Evolutionary conservation across 2,888 invertebrate species (phyloP).

Genomic region (Nymphalis polychloros): DNA sequence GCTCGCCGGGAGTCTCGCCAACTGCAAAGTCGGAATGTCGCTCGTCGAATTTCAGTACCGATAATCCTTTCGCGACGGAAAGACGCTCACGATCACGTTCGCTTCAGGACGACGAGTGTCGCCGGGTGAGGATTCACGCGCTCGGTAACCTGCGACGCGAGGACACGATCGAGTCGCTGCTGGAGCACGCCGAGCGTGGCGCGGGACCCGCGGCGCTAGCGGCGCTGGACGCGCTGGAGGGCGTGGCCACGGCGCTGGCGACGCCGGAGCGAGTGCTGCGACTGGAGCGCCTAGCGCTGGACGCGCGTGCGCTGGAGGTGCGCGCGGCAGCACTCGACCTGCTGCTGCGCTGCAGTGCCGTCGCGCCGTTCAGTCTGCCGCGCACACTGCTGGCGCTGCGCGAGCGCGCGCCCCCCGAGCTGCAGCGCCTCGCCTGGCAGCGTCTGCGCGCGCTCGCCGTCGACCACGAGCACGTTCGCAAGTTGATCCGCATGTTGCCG

Average conservation of each 20-base stretch:
- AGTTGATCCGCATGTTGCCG: slow-evolving; percentile 42
- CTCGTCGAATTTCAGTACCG: neutral
- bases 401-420: slow-evolving; percentile 47
- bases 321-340: slow-evolving; percentile 59
- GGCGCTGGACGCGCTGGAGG: slow-evolving; percentile 48
- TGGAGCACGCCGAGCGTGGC: slow-evolving; percentile 48
- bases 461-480: slow-evolving; percentile 34
- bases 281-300: slow-evolving; percentile 28
- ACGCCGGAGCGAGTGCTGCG: slow-evolving; percentile 29
- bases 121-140: slow-evolving; percentile 49
- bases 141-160: slow-evolving; percentile 57
- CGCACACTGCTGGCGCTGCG: slow-evolving; percentile 30
- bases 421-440: slow-evolving; percentile 62
- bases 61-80: no score
- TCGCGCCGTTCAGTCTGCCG: slow-evolving; percentile 43
- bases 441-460: slow-evolving; percentile 48
- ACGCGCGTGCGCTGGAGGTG: slow-evolving; percentile 44
- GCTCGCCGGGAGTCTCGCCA: slow-evolving; percentile 29
- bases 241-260: slow-evolving; percentile 32
- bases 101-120: slow-evolving; percentile 48
- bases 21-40: slow-evolving; percentile 29
- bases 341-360: slow-evolving; percentile 43
- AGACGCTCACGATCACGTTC: neutral
- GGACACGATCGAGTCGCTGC: slow-evolving; percentile 50
- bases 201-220: slow-evolving; percentile 44